Conservation (phyloP, 2,888 invertebrate species). For the Brachypalpus laphriformis region DNA sequence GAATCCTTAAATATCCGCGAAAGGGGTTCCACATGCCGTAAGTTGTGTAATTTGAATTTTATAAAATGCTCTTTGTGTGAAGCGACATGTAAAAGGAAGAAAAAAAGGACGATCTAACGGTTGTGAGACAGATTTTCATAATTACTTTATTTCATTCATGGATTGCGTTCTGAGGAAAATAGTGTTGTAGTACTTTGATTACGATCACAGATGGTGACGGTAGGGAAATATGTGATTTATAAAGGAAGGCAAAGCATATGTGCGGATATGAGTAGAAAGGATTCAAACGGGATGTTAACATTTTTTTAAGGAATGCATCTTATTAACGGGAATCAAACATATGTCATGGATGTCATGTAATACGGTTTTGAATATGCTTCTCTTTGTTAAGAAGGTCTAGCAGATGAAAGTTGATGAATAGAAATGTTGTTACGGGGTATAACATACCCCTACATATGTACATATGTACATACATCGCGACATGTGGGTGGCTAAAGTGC, state of each 20-base stretch:
- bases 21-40: slow-evolving; percentile 51
- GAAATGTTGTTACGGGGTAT: not conserved
- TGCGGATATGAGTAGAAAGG: slow-evolving; percentile 65
- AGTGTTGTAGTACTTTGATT: slow-evolving; percentile 44
- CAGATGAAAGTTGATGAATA: slow-evolving; percentile 23
- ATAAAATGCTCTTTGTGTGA: slow-evolving; percentile 34
- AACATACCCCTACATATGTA: too few species aligned
- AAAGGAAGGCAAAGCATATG: slow-evolving; percentile 49
- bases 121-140: slow-evolving; percentile 74
- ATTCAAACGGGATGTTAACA: slow-evolving; percentile 53
- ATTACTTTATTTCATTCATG: slow-evolving; percentile 66
- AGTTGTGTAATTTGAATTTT: slow-evolving; percentile 69
- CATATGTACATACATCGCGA: too few species aligned
- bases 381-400: slow-evolving; percentile 5
- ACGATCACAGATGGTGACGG: slow-evolving; percentile 69
- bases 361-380: slow-evolving; percentile 28
- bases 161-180: slow-evolving; percentile 6
- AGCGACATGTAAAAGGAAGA: slow-evolving; percentile 40
- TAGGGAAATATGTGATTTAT: slow-evolving; percentile 27
- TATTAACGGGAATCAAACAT: slow-evolving; percentile 57
- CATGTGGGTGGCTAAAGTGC: too few species aligned
- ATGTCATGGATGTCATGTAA: slow-evolving; percentile 32
- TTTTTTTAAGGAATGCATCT: slow-evolving; percentile 49
- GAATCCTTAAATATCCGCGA: slow-evolving; percentile 63
- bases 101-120: slow-evolving; percentile 70